Percentiles rank a stretch among this genome's conserved stretches.
These are phyloP conservation scores for Pyrgus malvae DNA, from an alignment of 2,888 invertebrate genomes.

Conservation along the genomic window DNA sequence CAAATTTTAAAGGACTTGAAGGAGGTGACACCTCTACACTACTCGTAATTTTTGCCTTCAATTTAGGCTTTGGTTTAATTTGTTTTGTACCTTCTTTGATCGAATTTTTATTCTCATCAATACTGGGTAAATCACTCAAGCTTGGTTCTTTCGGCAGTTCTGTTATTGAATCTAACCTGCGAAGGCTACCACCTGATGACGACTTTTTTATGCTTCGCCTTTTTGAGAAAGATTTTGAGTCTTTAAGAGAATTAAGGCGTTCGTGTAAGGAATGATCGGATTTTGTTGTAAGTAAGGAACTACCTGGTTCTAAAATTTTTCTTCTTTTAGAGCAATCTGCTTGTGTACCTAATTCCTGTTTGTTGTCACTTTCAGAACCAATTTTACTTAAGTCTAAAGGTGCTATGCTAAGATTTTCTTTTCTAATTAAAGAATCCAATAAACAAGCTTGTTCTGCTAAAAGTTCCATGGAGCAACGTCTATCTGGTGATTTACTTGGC, in stretches of 20 bases:
- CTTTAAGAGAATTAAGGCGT: conserved; percentile 49
- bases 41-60: conserved; percentile 79
- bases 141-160: conserved; percentile 62
- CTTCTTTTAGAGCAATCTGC: conserved; percentile 42
- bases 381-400: conserved; percentile 72
- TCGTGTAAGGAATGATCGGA: conserved; percentile 73
- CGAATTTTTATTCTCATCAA: conserved; percentile 70
- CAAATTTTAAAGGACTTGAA: conserved; percentile 73
- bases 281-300: conserved; percentile 65
- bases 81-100: conserved; percentile 27
- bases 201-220: conserved; percentile 69
- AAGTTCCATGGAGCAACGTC: conserved; percentile 81
- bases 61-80: conserved; percentile 51
- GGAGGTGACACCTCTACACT: conserved; percentile 74
- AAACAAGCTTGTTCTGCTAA: conserved; percentile 80
- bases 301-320: conserved; percentile 38
- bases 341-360: conserved; percentile 35
- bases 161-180: conserved; percentile 70
- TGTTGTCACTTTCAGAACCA: conserved; percentile 45
- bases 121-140: conserved; percentile 55
- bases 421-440: conserved; percentile 76
- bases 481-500: conserved; percentile 56
- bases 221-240: conserved; percentile 47
- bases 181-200: conserved; percentile 65
- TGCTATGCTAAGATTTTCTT: conserved; percentile 75